A percentile compares a stretch with the other conserved stretches of the same genome.
These are phyloP conservation scores for Vicugna pacos DNA, from an alignment of 2,113 vertebrate genomes.

Conservation along the genomic window DNA sequence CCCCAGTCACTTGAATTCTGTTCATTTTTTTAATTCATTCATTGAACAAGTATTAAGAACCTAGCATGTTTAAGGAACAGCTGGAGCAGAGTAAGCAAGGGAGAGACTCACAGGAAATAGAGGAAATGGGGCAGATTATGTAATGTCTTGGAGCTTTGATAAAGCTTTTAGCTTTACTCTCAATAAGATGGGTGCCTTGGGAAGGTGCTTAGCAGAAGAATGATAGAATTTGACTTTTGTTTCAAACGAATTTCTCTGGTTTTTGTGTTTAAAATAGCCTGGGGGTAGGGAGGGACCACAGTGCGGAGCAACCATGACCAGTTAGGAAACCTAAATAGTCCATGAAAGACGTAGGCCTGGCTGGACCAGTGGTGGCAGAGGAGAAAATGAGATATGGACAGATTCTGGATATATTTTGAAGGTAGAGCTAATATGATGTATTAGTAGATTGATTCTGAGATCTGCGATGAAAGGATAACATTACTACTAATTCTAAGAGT, in stretches of 20 bases:
- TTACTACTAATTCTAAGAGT: conserved; percentile 4
- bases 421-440: background rate
- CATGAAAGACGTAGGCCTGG: background rate
- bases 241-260: background rate
- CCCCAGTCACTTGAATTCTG: background rate
- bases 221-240: background rate
- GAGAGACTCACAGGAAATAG: background rate
- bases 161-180: background rate
- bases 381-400: background rate
- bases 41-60: background rate
- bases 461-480: background rate
- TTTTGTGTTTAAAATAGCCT: background rate
- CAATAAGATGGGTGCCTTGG: background rate
- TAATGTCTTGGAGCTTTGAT: background rate
- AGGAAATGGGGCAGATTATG: background rate
- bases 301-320: background rate
- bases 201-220: background rate
- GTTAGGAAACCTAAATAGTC: background rate
- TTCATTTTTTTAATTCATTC: conserved; percentile 6
- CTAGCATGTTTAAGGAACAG: background rate
- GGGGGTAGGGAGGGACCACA: too few relatives aligned
- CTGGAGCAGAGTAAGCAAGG: background rate
- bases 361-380: background rate
- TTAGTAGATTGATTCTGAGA: background rate
- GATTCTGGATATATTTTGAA: background rate